Evolutionary conservation across 2,888 invertebrate species (phyloP), one percentile per base, ranked within the genome.

Genomic region (Bellardia bayeri): DNA sequence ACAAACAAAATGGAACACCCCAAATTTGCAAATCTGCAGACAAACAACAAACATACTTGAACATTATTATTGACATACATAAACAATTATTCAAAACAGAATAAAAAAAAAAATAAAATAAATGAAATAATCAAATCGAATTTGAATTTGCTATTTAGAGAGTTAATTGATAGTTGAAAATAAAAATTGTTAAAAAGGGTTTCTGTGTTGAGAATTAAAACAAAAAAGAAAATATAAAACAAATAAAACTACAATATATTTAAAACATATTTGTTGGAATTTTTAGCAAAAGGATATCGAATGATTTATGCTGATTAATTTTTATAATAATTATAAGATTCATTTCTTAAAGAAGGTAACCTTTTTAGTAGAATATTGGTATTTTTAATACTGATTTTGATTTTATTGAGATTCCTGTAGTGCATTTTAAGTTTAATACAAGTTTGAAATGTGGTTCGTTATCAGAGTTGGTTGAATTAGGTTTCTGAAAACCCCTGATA

Each of bases 101-200:
- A 61, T 23, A 23, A 23, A 23, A 23, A 23, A 23, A 16, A 75
- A 45, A 74, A 6, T 1, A 45, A 66, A 66, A 74, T 54, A 66
- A 66, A 14, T 56, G 16, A 71, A 54, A 76, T 69, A 64, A 30
- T 37, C 37, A 68, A 63, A 13, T 13, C 9, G 23, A 42, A 23
- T 42, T 23, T 42, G 45, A 82, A 45, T 45, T 61, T 54, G 63
- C 69, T 76, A 75, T 66, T 80, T 85, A 69, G 85, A 80, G 69
- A 75, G 85, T 85, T 85, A 80, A 80, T 69, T 85, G 74, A 80
- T 69, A 56, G 69, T 81, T 84, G 54, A 85, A 68, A 33, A 64
- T 63, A 56, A 23, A 23, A 23, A 66, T 72, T 84, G 45, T 49
- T 82, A 61, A 82, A 82, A 86, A 74, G 68, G 78, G 74, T 86